A percentile compares a stretch with the other conserved stretches of the same genome.
Evolutionary conservation across 2,113 vertebrate species (phyloP).

Genomic region (Spermophilus dauricus): DNA sequence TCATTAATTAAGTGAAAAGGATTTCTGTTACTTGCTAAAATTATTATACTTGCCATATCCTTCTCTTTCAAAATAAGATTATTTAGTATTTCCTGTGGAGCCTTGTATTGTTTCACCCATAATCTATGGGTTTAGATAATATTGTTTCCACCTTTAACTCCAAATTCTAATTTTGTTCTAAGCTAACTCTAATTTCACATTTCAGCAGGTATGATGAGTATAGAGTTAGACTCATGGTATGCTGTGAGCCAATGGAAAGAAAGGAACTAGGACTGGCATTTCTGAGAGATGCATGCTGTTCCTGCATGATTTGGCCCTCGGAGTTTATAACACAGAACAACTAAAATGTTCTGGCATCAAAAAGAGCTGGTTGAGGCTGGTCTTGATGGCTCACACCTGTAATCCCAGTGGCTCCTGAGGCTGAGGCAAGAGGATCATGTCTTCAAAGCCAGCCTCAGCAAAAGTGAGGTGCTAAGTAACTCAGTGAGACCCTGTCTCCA

Average conservation of each 20-base stretch:
- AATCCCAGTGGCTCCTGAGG: too few relatives aligned
- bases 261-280: neutral
- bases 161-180: neutral
- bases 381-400: neutral
- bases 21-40: neutral
- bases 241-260: neutral
- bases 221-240: neutral
- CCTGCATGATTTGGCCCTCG: neutral
- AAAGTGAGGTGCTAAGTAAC: too few relatives aligned
- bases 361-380: neutral
- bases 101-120: neutral
- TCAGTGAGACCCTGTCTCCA: too few relatives aligned
- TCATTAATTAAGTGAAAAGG: conserved; percentile 38
- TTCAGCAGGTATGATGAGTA: neutral
- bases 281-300: neutral
- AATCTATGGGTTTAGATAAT: too few relatives aligned
- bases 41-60: neutral
- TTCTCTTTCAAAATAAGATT: neutral
- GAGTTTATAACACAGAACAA: neutral
- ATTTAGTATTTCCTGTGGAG: conserved; percentile 13
- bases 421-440: too few relatives aligned
- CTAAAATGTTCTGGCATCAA: neutral
- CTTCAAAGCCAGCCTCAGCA: too few relatives aligned
- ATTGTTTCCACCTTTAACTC: neutral
- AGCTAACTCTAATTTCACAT: neutral